phyloP scores from a whole-genome alignment of 2,888 invertebrate genomes.

The Aphidius colemani region DNA sequence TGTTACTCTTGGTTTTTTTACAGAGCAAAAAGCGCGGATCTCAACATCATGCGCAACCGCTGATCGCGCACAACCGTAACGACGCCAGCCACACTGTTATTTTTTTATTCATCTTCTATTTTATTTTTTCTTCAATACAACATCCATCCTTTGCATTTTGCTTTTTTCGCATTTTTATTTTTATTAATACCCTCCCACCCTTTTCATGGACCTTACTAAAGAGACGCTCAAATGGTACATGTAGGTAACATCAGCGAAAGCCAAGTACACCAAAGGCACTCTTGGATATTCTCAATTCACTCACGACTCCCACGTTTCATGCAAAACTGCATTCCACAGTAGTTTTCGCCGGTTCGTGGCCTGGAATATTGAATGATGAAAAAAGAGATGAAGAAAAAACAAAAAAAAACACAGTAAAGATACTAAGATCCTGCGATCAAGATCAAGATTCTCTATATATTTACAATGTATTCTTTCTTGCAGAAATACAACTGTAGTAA shows the following conservation, averaged over 20 bases:
- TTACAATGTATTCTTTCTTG: no score
- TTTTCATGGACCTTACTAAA: background rate
- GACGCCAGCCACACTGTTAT: constrained; percentile 30
- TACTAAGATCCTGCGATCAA: no score
- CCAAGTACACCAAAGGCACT: background rate
- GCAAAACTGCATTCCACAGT: no score
- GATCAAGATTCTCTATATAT: no score
- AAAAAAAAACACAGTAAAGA: no score
- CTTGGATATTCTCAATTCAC: background rate
- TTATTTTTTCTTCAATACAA: background rate
- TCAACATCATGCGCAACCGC: constrained; percentile 33
- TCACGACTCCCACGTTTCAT: no score
- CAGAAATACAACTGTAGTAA: no score
- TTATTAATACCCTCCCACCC: constrained; percentile 2
- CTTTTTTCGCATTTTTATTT: background rate
- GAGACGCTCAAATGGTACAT: background rate
- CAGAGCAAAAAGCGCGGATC: constrained; percentile 53
- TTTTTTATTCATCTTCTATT: constrained; percentile 9
- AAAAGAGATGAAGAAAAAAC: constrained; percentile 25
- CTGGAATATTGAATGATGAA: constrained; percentile 26
- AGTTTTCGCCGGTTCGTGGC: background rate
- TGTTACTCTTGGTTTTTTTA: constrained; percentile 32
- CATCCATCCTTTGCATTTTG: background rate
- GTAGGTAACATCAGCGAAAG: no score
- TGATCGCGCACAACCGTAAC: constrained; percentile 42